Base-by-base conservation (phyloP, 2,797 vertebrate genomes). In the Columba guinea region DNA sequence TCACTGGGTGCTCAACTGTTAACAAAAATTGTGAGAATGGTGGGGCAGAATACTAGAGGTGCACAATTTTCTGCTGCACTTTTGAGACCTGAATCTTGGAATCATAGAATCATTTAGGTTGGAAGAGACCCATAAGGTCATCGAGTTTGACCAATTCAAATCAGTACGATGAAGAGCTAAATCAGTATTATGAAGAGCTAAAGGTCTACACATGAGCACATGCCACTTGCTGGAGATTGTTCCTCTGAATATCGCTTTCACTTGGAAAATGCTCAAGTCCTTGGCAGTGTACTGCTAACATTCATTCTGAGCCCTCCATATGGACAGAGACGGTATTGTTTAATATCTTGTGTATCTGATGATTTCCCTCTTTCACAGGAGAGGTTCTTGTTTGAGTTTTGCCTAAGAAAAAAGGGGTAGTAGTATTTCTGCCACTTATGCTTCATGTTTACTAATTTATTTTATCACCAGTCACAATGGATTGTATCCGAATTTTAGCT, bases 311-410 rank as follows among this genome's bases (percentile, higher is more conserved):
- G 52, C 56, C n/a, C 52, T 89, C 86, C 81, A 51, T 58, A 92
- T 30, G 70, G 71, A 95, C 93, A 93, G 84, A 89, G 90, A 60
- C 87, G 37, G 58, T 70, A 95, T 68, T 95, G 90, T 92, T 92
- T 71, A 68, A 58, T 89, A 89, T 82, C 52, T 79, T 30, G 28
- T 85, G 59, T 46, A 51, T 80, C 63, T 87, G 84, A 88, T 48
- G 27, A 67, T 84, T 94, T 91, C 79, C 69, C 41, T 22, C 73
- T 91, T 94, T 74, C 84, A 84, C 0, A 1, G 35, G 78, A 83
- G 49, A 93, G 32, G 46, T 53, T 63, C 39, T 89, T 89, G 56
- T 83, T 75, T 53, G 64, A 68, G 32, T 85, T 90, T 92, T 77
- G 52, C 41, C 41, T 41, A 64, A 53, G 53, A 13, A 68, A 80